These are phyloP conservation scores for Scolanthus callimorphus DNA, from an alignment of 92 coral and sea anemone species.

Conservation along the genomic window DNA sequence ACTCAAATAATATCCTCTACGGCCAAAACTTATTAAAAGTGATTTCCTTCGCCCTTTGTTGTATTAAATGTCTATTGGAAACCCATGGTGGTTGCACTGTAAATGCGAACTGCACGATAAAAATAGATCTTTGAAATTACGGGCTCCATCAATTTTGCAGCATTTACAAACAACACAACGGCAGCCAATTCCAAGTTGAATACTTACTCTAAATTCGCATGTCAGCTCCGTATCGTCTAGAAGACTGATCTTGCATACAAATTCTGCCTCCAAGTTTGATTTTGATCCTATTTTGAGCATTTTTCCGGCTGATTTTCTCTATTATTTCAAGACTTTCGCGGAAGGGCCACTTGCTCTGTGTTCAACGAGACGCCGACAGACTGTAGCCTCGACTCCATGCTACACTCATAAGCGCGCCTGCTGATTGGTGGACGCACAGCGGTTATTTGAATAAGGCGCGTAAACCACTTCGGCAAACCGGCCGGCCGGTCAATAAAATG, in stretches of 20 bases:
- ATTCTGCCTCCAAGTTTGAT: conserved; percentile 88
- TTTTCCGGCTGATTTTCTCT: not conserved
- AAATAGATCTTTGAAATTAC: not conserved
- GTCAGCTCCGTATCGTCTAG: conserved; percentile 97
- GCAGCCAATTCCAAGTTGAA: conserved; percentile 1
- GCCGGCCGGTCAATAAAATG: not conserved
- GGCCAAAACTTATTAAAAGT: not conserved
- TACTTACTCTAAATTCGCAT: conserved; percentile 95
- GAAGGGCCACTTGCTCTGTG: conserved; percentile 5
- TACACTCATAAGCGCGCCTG: not conserved
- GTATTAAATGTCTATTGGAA: not conserved
- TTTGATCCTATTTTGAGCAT: conserved; percentile 85
- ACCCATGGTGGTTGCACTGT: not conserved
- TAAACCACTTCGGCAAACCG: too few species aligned
- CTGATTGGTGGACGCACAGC: not conserved
- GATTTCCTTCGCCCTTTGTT: not conserved
- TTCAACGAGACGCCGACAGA: conserved; percentile 1
- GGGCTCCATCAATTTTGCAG: not conserved
- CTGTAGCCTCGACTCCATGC: conserved; percentile 3
- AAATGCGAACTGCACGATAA: conserved; percentile 4
- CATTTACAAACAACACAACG: not conserved
- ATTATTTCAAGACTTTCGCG: not conserved
- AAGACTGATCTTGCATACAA: conserved; percentile 87
- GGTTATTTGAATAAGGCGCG: conserved; percentile 1
- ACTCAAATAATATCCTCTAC: not conserved